Evolutionary conservation across 2,113 vertebrate genomes (phyloP), one percentile per base, ranked within the genome.

Genomic region (Neomonachus schauinslandi): DNA sequence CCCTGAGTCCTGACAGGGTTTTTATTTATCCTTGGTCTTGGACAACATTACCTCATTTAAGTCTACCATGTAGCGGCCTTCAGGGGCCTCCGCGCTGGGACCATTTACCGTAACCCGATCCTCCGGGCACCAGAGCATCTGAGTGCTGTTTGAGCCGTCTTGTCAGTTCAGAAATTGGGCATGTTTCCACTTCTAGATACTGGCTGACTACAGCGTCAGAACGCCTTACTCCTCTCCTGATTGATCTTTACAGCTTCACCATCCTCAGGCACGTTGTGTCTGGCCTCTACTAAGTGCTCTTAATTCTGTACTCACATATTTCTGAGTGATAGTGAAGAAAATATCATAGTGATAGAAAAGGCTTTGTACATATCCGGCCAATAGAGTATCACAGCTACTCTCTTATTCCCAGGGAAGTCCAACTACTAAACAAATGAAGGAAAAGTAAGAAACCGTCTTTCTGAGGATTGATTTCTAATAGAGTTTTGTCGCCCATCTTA

Each of bases 401-500:
- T 91, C 51, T 94, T 92, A 74, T 92, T 97, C 65, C 33, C 55
- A n/a, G 61, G 53, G 46, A 91, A 85, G 19, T 67, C 46, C 49
- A 96, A 79, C 89, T 72, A 33, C 31, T 91, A 96, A 61, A 74
- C 1, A 1, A 96, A 71, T 0, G 6, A 85, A 96, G 67, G 65
- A 69, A 69, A 97, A 72, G 39, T 82, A 95, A 95, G 91, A 88
- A 90, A 86, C 49, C 22, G 46, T 92, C 85, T 95, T 93, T 93
- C 92, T 83, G 79, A 87, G 72, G 28, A 80, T 82, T 96, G 61
- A 63, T 93, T 96, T 96, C 80, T 84, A 59, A 31, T 89, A 88
- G 86, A 87, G 15, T 94, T 87, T 92, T 96, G 61, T 91, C 1
- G 2, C 46, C 33, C 28, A 49, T 88, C 18, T 79, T 95, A 95